Percentiles rank a stretch among this genome's conserved stretches.
Conservation (phyloP, 2,797 vertebrate genomes). For the Cuculus canorus region DNA sequence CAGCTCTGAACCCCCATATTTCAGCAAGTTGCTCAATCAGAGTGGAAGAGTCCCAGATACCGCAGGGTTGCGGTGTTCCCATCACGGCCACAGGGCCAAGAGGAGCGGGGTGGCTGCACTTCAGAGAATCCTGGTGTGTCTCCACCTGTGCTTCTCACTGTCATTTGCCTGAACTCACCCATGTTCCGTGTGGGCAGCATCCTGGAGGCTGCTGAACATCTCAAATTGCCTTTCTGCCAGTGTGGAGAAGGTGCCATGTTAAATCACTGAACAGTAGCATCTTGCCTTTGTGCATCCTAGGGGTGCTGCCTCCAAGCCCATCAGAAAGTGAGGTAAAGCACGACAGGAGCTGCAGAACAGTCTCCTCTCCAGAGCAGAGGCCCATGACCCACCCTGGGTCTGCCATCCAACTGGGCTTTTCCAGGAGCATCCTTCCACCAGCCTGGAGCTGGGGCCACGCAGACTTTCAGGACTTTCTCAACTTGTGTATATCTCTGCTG, state of each 20-base stretch:
- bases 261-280: not conserved
- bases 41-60: not conserved
- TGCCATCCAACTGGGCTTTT: not conserved
- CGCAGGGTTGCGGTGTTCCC: not conserved
- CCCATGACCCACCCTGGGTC: not conserved
- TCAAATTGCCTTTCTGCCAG: not conserved
- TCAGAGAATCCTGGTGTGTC: not conserved
- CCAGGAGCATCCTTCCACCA: not conserved
- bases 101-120: not conserved
- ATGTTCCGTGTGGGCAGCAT: not conserved
- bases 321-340: not conserved
- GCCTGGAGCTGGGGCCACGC: not conserved
- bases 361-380: not conserved
- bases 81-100: rapidly evolving
- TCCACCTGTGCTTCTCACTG: not conserved
- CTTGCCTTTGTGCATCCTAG: no score
- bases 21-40: not conserved
- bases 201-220: not conserved
- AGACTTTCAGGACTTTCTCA: not conserved
- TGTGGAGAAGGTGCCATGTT: not conserved
- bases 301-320: no score
- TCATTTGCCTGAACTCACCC: not conserved
- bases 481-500: not conserved
- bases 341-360: not conserved
- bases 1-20: not conserved